Evolutionary conservation across 2,797 vertebrate species (phyloP).

Genomic region (Nyctalus aviator): DNA sequence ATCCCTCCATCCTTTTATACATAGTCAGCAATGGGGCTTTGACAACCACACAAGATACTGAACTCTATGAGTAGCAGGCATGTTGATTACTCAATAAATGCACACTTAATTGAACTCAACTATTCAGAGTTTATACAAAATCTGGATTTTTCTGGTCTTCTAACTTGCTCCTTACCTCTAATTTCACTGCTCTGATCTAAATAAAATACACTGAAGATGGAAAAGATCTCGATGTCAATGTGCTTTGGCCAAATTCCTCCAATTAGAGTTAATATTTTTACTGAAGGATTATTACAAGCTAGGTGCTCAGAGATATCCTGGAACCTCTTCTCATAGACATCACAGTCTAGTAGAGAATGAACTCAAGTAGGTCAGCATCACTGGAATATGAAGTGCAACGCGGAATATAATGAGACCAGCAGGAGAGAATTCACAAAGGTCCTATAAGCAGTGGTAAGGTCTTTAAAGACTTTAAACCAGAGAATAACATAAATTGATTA

Average conservation of each 20-base stretch:
- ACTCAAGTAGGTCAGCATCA: background rate
- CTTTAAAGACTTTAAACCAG: background rate
- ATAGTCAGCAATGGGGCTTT: background rate
- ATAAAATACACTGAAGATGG: constrained; percentile 5
- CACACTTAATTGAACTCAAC: background rate
- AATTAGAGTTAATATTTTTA: constrained; percentile 17
- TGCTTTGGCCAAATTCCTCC: background rate
- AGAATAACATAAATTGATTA: background rate
- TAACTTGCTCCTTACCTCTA: constrained; percentile 20
- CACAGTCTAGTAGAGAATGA: background rate
- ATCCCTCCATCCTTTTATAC: background rate
- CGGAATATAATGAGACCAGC: background rate
- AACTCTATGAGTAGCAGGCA: background rate
- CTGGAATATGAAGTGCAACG: background rate
- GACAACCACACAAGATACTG: background rate
- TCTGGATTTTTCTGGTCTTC: constrained; percentile 47
- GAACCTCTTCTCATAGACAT: background rate
- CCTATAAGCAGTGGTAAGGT: background rate
- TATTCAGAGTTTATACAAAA: constrained; percentile 26
- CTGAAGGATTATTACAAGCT: background rate
- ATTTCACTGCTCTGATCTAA: background rate
- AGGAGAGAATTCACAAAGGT: constrained; percentile 5
- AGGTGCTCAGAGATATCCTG: background rate
- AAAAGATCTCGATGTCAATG: background rate
- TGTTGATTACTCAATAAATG: background rate